Evolutionary conservation across 1,140 invertebrate genomes (phyloP).

Genomic region (Bombyx mandarina): DNA sequence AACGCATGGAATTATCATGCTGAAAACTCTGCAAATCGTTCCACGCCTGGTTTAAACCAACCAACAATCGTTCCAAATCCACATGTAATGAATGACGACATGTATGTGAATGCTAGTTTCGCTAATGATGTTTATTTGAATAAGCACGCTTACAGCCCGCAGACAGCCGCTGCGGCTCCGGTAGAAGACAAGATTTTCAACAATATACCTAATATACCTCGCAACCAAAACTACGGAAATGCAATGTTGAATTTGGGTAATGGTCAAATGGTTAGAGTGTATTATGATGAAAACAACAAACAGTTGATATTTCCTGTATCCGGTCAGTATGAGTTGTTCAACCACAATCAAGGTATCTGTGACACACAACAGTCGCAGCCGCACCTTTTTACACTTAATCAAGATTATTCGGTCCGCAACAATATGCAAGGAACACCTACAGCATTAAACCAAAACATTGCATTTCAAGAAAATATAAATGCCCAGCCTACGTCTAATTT

Average conservation of each 20-base stretch:
- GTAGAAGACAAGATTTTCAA: slow-evolving; percentile 46
- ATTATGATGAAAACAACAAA: slow-evolving; percentile 62
- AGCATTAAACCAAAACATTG: slow-evolving; percentile 24
- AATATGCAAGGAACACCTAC: slow-evolving; percentile 34
- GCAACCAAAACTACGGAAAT: slow-evolving; percentile 55
- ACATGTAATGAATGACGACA: slow-evolving; percentile 35
- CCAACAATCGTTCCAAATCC: slow-evolving; percentile 29
- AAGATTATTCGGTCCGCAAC: slow-evolving; percentile 41
- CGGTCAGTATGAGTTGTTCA: slow-evolving; percentile 61
- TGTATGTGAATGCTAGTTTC: slow-evolving; percentile 44
- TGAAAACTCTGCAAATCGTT: slow-evolving; percentile 40
- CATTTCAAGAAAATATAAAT: slow-evolving; percentile 35
- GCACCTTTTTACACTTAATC: slow-evolving; percentile 45
- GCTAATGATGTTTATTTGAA: slow-evolving; percentile 51
- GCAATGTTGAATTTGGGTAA: slow-evolving; percentile 60
- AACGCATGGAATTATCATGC: slow-evolving; percentile 59
- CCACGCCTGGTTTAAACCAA: slow-evolving; percentile 45
- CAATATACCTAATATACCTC: slow-evolving; percentile 32
- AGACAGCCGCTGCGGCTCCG: slow-evolving; percentile 30
- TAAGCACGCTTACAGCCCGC: slow-evolving; percentile 43
- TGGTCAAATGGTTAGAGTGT: slow-evolving; percentile 55
- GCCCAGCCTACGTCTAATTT: slow-evolving; percentile 51
- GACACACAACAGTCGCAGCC: slow-evolving; percentile 38
- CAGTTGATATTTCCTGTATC: slow-evolving; percentile 60
- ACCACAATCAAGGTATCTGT: slow-evolving; percentile 42